Evolutionary conservation across 64 coral and sea anemone genomes (phyloP), one percentile per base, ranked within the genome.

Genomic region (Montipora cactus): DNA sequence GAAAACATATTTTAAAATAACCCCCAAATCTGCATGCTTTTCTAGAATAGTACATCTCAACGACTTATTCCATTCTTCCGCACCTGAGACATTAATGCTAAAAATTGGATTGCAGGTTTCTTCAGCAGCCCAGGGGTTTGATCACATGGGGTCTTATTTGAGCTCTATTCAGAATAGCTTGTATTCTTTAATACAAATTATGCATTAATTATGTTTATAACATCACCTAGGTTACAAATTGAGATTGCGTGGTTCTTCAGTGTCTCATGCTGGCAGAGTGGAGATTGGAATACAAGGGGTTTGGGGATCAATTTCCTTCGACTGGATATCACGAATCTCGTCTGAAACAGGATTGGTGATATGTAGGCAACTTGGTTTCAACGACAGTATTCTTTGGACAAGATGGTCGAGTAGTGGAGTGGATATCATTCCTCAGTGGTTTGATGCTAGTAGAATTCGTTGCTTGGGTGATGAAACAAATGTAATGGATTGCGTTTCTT

Each of bases 221-320:
- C 46, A 16, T n/a, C 28, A 44, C 0, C 25, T 67, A 83, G 80
- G 58, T 66, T 46, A 37, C 25, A 59, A 45, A 11, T 13, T 83
- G 59, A 67, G 80, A 28, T 44, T 83, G 13, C 23, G 25, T 16
- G 59, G 59, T 67, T 83, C 80, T 18, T 15, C 80, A 44, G 18
- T 15, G 4, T 12, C 20, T 5, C n/a, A 81, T 16, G 79, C 79
- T 62, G 79, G 79, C 25, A 83, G 80, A 67, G 58, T 83, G 25
- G 80, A 83, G 37, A 28, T 83, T 64, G 4, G 44, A 47, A 45
- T 67, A 7, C 25, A 67, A 18, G 58, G 80, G 0, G 5, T 68
- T 13, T 83, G 80, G 80, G 80, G 80, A 0, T 66, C 80, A 12
- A 62, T 83, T 7, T 0, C 0, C 8, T 0, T 0, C 3, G 2